Percentiles rank a stretch among this genome's conserved stretches.
These are phyloP conservation scores for Gerosis bhagava DNA, from an alignment of 2,888 invertebrate genomes.

Conservation along the genomic window DNA sequence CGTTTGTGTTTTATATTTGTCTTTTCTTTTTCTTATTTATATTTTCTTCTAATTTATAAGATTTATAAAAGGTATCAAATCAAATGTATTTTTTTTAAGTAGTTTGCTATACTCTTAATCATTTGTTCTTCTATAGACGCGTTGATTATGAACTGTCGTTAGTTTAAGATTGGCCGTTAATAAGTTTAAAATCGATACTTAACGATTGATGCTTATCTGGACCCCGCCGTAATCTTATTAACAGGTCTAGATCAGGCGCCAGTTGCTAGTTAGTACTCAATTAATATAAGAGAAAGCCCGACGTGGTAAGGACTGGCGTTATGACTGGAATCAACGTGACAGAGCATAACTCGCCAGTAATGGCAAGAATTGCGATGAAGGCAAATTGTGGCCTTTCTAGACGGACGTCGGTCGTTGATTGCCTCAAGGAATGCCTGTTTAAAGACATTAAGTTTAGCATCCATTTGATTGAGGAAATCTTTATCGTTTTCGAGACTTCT, in stretches of 20 bases:
- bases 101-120: too few species aligned
- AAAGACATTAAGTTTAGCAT: constrained; percentile 7
- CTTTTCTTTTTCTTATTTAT: too few species aligned
- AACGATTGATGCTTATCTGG: constrained; percentile 22
- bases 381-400: constrained; percentile 23
- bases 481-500: too few species aligned
- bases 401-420: constrained; percentile 14
- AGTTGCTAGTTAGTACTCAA: constrained; percentile 20
- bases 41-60: too few species aligned
- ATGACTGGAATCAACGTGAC: constrained; percentile 21
- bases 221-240: constrained; percentile 20
- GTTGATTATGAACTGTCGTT: constrained; percentile 7
- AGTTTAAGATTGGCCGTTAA: constrained; percentile 17
- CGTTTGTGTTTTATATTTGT: too few species aligned
- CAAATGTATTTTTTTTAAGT: too few species aligned
- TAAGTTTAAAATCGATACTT: constrained; percentile 22
- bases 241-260: constrained; percentile 24
- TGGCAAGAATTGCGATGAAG: constrained; percentile 22
- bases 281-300: constrained; percentile 25
- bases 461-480: constrained; percentile 9
- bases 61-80: too few species aligned
- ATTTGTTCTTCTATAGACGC: neutral
- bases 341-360: constrained; percentile 20
- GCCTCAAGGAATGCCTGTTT: constrained; percentile 15
- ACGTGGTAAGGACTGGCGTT: constrained; percentile 20